phyloP scores from a whole-genome alignment of 35 echinoderm and acorn worm genomes.

The Apostichopus parvimensis region DNA sequence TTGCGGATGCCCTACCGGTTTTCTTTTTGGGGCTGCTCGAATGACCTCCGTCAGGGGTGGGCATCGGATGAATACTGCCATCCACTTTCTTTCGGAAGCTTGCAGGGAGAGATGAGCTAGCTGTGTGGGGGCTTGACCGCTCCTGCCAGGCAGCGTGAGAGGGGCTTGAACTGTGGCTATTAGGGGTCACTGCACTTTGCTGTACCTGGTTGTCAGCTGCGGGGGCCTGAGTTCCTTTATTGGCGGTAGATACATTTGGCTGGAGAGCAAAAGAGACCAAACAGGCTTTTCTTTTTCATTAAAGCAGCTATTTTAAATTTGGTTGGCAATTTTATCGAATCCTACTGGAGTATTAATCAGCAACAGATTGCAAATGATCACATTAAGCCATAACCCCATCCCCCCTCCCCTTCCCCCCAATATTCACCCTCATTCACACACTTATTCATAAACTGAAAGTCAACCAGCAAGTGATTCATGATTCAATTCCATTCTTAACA shows the following conservation, averaged over 20 bases:
- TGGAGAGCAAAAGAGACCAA: not conserved
- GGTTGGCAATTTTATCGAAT: too few species aligned
- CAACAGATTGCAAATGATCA: too few species aligned
- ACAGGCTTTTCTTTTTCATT: too few species aligned
- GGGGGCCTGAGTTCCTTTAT: not conserved
- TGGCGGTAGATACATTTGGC: not conserved
- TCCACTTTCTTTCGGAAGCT: constrained; percentile 41
- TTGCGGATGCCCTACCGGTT: not conserved
- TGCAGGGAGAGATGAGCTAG: constrained; percentile 17
- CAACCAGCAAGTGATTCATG: too few species aligned
- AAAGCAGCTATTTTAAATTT: too few species aligned
- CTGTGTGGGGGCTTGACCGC: not conserved
- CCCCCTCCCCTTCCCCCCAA: too few species aligned
- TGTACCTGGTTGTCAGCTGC: not conserved
- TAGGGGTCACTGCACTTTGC: constrained; percentile 32
- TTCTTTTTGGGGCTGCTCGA: constrained; percentile 56
- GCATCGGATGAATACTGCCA: constrained; percentile 30
- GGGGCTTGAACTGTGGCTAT: constrained; percentile 16
- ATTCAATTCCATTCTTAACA: too few species aligned
- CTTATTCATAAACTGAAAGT: too few species aligned
- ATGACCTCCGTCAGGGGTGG: not conserved
- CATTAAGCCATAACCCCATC: too few species aligned
- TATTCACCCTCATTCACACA: too few species aligned
- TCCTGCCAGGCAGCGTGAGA: constrained; percentile 5
- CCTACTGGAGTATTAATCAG: too few species aligned